phyloP scores from a whole-genome alignment of 2,113 vertebrate species.

The Ivindomyrus marchei region DNA sequence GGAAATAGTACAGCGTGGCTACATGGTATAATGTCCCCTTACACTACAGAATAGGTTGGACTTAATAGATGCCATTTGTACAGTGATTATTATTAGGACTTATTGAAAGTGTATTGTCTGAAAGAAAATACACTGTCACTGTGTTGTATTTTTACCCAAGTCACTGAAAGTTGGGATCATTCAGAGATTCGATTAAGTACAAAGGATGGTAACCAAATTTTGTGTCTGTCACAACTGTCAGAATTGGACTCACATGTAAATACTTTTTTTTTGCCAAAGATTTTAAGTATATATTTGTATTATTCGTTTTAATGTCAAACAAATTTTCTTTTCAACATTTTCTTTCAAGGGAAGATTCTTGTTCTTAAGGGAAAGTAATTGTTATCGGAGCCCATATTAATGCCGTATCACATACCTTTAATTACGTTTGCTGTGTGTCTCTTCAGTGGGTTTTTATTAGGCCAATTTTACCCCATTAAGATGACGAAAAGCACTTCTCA shows the following conservation, averaged over 20 bases:
- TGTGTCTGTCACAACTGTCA: not conserved
- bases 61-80: not conserved
- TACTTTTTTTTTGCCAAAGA: slow-evolving; percentile 56
- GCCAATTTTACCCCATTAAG: slow-evolving; percentile 13
- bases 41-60: not conserved
- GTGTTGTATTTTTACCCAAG: not conserved
- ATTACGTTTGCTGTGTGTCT: slow-evolving; percentile 1
- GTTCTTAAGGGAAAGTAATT: slow-evolving; percentile 12
- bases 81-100: not conserved
- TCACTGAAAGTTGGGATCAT: not conserved
- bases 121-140: not conserved
- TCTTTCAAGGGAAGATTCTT: slow-evolving; percentile 12
- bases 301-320: slow-evolving; percentile 20
- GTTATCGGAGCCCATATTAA: slow-evolving; percentile 11
- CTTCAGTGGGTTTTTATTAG: not conserved
- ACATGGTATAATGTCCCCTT: not conserved
- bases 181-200: not conserved
- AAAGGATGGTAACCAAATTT: not conserved
- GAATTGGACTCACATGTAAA: slow-evolving; percentile 43
- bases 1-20: not conserved
- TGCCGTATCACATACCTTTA: not conserved
- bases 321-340: slow-evolving; percentile 9
- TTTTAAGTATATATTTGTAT: slow-evolving; percentile 40
- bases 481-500: slow-evolving; percentile 35
- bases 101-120: not conserved